Evolutionary conservation across 1,140 invertebrate species (phyloP), one percentile per base, ranked within the genome.

Genomic region (Drosophila pseudoananassae): DNA sequence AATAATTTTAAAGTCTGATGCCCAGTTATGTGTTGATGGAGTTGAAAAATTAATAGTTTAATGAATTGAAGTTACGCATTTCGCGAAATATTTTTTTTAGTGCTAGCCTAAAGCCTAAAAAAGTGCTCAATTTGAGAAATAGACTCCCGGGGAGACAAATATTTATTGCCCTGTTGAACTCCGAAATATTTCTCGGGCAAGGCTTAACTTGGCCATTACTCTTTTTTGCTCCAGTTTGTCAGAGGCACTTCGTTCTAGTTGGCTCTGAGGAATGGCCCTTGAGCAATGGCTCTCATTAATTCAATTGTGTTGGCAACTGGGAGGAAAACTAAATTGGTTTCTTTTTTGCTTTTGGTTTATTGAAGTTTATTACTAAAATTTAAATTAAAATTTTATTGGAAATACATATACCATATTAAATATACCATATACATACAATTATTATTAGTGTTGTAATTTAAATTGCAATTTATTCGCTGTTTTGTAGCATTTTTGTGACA

Each of bases 311-410:
- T 27, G 14, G 47, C 17, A 55, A 25, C 17, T 9, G 15, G 9
- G 33, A 60, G 14, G 40, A 68, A 56, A 63, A 56, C 52, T n/a
- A 29, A 40, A 53, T 51, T 53, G 61, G 23, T 59, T 20, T 61
- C 25, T 46, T 69, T 75, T 75, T 69, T 56, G 43, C 15, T 70
- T 46, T 31, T 76, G 33, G 33, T 77, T 77, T 77, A 76, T 77
- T 76, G 61, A 76, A 76, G 73, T 77, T 77, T 76, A 76, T 77
- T 77, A 77, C 74, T 77, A 77, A 76, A 76, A 69, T 73, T 74
- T 61, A 77, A 77, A 77, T 61, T 55, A 76, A 76, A 76, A 69
- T 68, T 54, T 75, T 70, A 76, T 70, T 76, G 63, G 74, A 77
- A 77, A 57, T 76, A 76, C 64, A 76, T 77, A 76, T 76, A 75